phyloP scores from a whole-genome alignment of 1,140 invertebrate species.

The Brachionus rotundiformis region DNA sequence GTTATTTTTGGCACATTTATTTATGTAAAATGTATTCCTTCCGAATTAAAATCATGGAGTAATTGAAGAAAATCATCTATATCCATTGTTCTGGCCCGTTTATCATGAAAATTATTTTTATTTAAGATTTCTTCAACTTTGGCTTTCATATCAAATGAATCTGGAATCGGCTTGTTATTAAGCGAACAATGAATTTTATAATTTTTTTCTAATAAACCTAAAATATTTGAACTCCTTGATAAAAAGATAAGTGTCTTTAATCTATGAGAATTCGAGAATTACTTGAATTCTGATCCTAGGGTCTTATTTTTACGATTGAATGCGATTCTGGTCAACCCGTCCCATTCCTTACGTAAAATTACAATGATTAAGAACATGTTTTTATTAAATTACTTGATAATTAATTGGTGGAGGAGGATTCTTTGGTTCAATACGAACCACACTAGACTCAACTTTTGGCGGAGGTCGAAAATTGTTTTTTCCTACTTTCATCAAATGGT shows the following conservation, averaged over 20 bases:
- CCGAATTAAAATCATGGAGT: conserved; percentile 80
- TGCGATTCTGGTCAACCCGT: conserved; percentile 88
- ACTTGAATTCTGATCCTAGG: conserved; percentile 64
- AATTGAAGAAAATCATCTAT: conserved; percentile 92
- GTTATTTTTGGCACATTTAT: not conserved
- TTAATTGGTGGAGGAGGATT: conserved; percentile 94
- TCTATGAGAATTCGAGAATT: not conserved
- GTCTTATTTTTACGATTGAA: conserved; percentile 96
- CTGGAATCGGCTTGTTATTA: conserved; percentile 76
- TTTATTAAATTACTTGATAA: conserved; percentile 70
- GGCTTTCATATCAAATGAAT: conserved; percentile 81
- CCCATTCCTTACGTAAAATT: conserved; percentile 80
- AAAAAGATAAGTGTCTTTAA: not conserved
- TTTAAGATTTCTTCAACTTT: conserved; percentile 77
- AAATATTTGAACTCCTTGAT: conserved; percentile 27
- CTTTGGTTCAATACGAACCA: conserved; percentile 93
- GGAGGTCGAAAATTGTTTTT: conserved; percentile 98
- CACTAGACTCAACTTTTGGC: conserved; percentile 94
- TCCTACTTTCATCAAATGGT: conserved; percentile 95
- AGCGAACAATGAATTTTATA: conserved; percentile 83
- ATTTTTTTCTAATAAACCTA: conserved; percentile 82
- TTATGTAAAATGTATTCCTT: conserved; percentile 84
- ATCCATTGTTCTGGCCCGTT: conserved; percentile 88
- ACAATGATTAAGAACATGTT: not conserved
- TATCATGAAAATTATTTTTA: conserved; percentile 71